Base-by-base conservation (phyloP, 2,797 vertebrate species). In the Uromys caudimaculatus region DNA sequence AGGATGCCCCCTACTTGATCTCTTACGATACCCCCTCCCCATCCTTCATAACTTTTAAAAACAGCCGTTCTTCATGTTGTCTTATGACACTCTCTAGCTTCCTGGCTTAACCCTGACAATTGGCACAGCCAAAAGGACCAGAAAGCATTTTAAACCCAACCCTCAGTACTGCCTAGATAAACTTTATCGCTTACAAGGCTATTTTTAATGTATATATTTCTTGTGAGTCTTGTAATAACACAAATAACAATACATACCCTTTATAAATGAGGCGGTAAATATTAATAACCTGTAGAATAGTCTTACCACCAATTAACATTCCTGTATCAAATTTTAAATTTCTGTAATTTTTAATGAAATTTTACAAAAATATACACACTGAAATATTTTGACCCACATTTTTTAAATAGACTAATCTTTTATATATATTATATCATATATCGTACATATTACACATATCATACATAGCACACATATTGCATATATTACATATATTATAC, bases 241-340 rank as follows among this genome's bases (percentile, higher is more conserved):
- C 14, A 67, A 76, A 6, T 60, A 84, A 41, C 69, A 95, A 27
- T 35, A 38, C 1, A 47, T 83, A 12, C 9, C 13, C 32, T 77
- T 87, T 94, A 24, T 90, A 94, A 96, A 56, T 93, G 58, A 89
- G 35, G 71, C 23, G 24, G 19, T 23, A 91, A 81, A 67, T 77
- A 62, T 27, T 71, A 81, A 86, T 47, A 91, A 90, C 23, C 60
- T 87, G 21, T 77, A 71, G 44, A 88, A 38, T 17, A 90, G 32
- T 71, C n/a, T 60, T 7, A 35, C 41, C 52, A 94, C 54, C n/a
- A 38, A 38, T 78, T 97, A 77, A 21, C 52, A 95, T 69, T 94
- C n/a, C 60, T 71, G 0, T 50, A 5, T 87, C 90, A 85, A 50
- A 93, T 56, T 85, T 94, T 64, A 14, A 76, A 88, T 92, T 91